Evolutionary conservation across 2,888 invertebrate species (phyloP), one percentile per base, ranked within the genome.

Genomic region (Limnephilus rhombicus): DNA sequence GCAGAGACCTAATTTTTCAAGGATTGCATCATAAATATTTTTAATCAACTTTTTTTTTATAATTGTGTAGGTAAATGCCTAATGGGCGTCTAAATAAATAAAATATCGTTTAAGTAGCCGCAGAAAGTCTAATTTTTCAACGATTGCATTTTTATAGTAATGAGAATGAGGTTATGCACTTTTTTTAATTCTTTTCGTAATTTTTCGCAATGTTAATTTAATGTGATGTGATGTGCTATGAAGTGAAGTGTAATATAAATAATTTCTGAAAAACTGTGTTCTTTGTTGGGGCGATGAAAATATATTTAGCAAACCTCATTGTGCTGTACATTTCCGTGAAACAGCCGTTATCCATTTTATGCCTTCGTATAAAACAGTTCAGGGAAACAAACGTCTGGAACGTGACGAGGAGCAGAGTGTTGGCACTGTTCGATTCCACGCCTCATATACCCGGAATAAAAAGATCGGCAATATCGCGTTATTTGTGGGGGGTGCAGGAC

Each of bases 391-490:
- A 41, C 85, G 85, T n/a, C 85, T 41, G 45, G 85, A 41, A 85
- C 85, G 85, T 85, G 85, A 85, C 85, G 49, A 91, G 29, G 85
- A 85, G 45, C 90, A 86, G 82, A 82, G 15, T 82, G 31, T 82
- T 18, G 34, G 82, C 18, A 34, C 82, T 34, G 34, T 90, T 90
- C 89, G 85, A 85, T 92, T 89, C 85, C 90, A 83, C 89, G 86
- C 83, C 85, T 90, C 92, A 92, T 92, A 92, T 89, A 89, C 29
- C 89, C 41, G 49, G 89, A 91, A 91, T 91, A 91, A 91, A 91
- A 91, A 91, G 45, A 68, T 34, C 82, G 82, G 31, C 31, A 82
- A 82, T 13, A 82, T 82, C 7, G 82, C 82, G 34, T 82, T 82
- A 31, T 31, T 34, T 82, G 31, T 82, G 1, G 82, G 82, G 81